A percentile compares a stretch with the other conserved stretches of the same genome.
Conservation (phyloP, 2,888 invertebrate species). For the Ceratothoa steindachneri region DNA sequence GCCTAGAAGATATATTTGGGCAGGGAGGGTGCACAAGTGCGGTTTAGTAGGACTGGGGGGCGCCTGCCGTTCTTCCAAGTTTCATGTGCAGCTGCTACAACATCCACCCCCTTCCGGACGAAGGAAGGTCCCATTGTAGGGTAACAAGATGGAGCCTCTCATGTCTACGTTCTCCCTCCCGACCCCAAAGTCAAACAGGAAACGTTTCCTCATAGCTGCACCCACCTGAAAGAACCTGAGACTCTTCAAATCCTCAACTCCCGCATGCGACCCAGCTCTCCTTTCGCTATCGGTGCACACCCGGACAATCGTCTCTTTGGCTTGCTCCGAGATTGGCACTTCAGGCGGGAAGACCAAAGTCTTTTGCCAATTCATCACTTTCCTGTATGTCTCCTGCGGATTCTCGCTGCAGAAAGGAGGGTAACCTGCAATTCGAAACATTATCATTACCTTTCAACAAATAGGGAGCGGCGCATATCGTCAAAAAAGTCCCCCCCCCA, state of each 20-base stretch:
- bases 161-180: no score
- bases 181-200: no score
- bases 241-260: conserved; percentile 84
- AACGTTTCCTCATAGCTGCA: background rate
- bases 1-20: no score
- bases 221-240: conserved; percentile 79
- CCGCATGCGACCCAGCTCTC: conserved; percentile 61
- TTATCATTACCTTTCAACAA: background rate
- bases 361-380: conserved; percentile 99
- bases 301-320: conserved; percentile 81
- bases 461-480: no score
- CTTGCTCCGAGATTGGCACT: conserved; percentile 97
- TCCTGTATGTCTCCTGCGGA: conserved; percentile 90
- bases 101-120: no score
- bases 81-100: no score
- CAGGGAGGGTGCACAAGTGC: no score
- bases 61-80: no score
- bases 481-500: no score
- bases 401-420: conserved; percentile 99
- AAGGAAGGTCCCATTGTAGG: no score
- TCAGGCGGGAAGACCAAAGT: conserved; percentile 97
- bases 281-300: conserved; percentile 96
- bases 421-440: conserved; percentile 73
- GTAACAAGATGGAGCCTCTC: no score
- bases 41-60: no score